phyloP scores from a whole-genome alignment of 2,113 vertebrate genomes.

The Corythornis madagascariensis region DNA sequence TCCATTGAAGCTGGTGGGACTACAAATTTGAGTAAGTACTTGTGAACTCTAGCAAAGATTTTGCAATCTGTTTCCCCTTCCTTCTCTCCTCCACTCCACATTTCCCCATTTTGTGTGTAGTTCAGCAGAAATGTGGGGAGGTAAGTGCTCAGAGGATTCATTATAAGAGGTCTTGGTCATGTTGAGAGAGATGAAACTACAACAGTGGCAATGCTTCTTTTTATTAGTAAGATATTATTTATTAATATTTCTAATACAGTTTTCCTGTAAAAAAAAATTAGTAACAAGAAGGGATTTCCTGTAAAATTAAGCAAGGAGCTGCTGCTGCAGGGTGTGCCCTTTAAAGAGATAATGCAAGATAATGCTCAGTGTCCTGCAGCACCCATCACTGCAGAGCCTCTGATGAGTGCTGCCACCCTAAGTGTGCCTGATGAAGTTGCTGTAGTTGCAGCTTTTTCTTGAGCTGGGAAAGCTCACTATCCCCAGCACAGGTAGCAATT shows the following conservation, averaged over 20 bases:
- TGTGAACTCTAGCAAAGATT: slow-evolving; percentile 12
- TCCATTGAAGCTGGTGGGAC: slow-evolving; percentile 46
- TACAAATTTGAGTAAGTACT: slow-evolving; percentile 56
- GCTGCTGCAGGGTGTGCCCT: not conserved
- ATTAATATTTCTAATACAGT: not conserved
- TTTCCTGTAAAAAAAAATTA: not conserved
- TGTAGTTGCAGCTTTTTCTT: not conserved
- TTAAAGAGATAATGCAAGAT: not conserved
- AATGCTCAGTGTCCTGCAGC: not conserved
- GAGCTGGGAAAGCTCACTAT: not conserved
- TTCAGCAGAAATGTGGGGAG: not conserved
- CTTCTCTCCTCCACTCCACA: not conserved
- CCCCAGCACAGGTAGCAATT: not conserved
- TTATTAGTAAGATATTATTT: not conserved
- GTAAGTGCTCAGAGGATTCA: not conserved
- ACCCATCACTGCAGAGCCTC: not conserved
- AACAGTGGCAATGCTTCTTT: not conserved
- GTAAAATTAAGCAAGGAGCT: not conserved
- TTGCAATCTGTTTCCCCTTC: slow-evolving; percentile 51
- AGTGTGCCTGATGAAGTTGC: not conserved
- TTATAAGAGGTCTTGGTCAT: not conserved
- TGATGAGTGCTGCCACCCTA: not conserved
- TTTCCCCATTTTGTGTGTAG: slow-evolving; percentile 40
- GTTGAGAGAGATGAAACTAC: not conserved
- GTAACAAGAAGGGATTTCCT: not conserved